phyloP scores from a whole-genome alignment of 2,113 vertebrate genomes.

The Microcebus ravelobensis region DNA sequence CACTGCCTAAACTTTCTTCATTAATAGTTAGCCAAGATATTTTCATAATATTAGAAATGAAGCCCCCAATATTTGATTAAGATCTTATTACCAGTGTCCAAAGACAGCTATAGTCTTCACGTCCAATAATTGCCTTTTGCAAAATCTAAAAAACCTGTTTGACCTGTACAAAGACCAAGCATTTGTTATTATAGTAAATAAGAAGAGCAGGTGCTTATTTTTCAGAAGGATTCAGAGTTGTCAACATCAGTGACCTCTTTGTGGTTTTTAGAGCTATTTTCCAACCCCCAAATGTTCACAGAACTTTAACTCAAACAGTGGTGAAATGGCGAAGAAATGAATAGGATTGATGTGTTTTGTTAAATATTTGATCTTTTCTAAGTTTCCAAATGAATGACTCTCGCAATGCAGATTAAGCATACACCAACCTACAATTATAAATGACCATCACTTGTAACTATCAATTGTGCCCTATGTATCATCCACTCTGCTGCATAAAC shows the following conservation, averaged over 20 bases:
- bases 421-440: not conserved
- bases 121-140: conserved; percentile 55
- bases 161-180: conserved; percentile 47
- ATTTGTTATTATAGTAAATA: conserved; percentile 83
- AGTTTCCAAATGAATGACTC: conserved; percentile 35
- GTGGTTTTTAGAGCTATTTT: conserved; percentile 59
- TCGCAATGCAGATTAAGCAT: not conserved
- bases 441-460: not conserved
- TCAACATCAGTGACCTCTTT: conserved; percentile 62
- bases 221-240: conserved; percentile 67
- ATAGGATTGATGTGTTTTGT: not conserved
- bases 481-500: not conserved
- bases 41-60: conserved; percentile 44
- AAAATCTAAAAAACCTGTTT: conserved; percentile 76
- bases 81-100: conserved; percentile 56
- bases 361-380: conserved; percentile 31
- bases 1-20: not conserved
- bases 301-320: conserved; percentile 34
- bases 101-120: conserved; percentile 60
- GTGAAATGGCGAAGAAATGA: not conserved
- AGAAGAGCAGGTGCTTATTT: conserved; percentile 74
- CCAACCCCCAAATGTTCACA: not conserved
- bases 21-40: conserved; percentile 50
- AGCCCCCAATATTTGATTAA: conserved; percentile 47
- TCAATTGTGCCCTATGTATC: not conserved